Conservation (phyloP, 1,140 invertebrate genomes). For the Leptonema lineaticorne region DNA sequence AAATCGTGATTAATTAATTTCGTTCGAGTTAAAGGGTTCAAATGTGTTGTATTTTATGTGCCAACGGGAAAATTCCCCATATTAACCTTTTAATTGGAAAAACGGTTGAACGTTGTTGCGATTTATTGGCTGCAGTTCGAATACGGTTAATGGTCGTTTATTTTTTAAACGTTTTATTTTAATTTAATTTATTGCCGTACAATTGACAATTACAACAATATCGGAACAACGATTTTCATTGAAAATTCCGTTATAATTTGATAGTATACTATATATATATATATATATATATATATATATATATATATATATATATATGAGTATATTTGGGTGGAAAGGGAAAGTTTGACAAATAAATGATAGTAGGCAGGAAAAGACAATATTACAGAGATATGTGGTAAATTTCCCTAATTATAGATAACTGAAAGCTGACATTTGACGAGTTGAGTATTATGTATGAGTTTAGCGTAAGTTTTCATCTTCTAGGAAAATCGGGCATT, state of each 20-base stretch:
- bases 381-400: background rate
- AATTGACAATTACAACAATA: background rate
- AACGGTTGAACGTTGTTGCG: background rate
- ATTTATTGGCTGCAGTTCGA: background rate
- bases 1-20: no score
- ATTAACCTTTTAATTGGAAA: no score
- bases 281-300: background rate
- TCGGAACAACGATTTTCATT: slow-evolving; percentile 22
- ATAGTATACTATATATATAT: slow-evolving; percentile 18
- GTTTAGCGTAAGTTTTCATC: background rate
- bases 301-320: background rate
- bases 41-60: no score
- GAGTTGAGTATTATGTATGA: background rate
- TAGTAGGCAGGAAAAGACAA: no score
- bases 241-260: slow-evolving; percentile 39
- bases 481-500: slow-evolving; percentile 15
- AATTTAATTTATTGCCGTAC: background rate
- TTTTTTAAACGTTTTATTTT: background rate
- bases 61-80: no score
- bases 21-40: no score
- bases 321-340: background rate
- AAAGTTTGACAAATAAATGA: no score
- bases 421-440: background rate
- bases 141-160: background rate
- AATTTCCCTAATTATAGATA: background rate